phyloP scores from a whole-genome alignment of 2,797 vertebrate genomes.

The Neopelma chrysocephalum region DNA sequence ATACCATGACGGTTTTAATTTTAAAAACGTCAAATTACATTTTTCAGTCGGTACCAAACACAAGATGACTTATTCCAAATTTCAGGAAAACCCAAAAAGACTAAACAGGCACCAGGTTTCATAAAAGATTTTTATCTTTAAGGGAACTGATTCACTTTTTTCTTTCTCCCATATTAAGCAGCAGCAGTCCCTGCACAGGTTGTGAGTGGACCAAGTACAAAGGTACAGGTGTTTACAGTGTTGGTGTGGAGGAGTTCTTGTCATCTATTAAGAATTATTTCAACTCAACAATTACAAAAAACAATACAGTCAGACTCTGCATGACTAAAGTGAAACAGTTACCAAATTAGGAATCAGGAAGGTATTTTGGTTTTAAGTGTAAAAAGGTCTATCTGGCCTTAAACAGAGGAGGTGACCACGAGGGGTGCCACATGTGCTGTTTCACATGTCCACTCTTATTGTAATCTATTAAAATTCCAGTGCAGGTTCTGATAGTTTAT shows the following conservation, averaged over 20 bases:
- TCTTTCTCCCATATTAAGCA: not conserved
- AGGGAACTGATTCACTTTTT: not conserved
- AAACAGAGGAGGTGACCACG: rapidly evolving
- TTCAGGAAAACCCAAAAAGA: not conserved
- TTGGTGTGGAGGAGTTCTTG: not conserved
- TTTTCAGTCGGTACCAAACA: constrained; percentile 69
- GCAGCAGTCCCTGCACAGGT: not conserved
- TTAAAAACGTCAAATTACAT: constrained; percentile 73
- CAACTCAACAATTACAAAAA: not conserved
- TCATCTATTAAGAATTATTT: not conserved
- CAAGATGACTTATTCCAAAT: constrained; percentile 61
- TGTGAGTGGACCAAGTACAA: not conserved
- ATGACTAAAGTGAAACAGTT: not conserved
- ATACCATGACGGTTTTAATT: constrained; percentile 72
- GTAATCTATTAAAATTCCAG: not conserved
- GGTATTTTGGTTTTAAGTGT: not conserved
- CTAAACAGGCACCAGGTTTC: not conserved
- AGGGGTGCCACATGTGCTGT: rapidly evolving
- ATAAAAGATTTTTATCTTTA: not conserved
- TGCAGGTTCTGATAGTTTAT: not conserved
- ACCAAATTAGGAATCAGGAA: not conserved
- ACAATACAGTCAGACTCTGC: not conserved
- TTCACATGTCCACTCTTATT: not conserved
- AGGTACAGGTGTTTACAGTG: not conserved
- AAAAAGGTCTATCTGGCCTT: not conserved